Evolutionary conservation across 2,113 vertebrate genomes (phyloP).

Genomic region (Centropus unirufus): DNA sequence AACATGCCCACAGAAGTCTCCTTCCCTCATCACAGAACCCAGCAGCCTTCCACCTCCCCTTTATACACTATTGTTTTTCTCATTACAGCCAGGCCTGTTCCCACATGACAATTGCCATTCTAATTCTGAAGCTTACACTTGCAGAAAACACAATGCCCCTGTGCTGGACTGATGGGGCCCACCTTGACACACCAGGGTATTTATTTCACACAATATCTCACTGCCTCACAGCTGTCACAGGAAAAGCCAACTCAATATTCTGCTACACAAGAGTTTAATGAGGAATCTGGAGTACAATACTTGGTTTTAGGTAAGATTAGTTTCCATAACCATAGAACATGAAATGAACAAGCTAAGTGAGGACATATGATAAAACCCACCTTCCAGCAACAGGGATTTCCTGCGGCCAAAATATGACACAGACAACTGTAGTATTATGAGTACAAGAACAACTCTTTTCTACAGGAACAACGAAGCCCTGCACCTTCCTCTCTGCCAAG

Average conservation of each 20-base stretch:
- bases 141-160: not conserved
- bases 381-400: not conserved
- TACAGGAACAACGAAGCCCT: not conserved
- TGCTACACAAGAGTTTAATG: not conserved
- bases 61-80: not conserved
- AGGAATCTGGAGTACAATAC: not conserved
- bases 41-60: not conserved
- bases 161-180: not conserved
- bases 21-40: not conserved
- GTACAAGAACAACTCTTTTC: not conserved
- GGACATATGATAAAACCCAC: not conserved
- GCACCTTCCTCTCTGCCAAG: not conserved
- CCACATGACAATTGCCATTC: not conserved
- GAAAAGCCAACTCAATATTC: not conserved
- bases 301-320: not conserved
- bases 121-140: not conserved
- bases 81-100: not conserved
- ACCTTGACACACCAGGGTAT: not conserved
- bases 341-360: not conserved
- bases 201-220: not conserved
- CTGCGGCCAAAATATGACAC: not conserved
- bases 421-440: not conserved
- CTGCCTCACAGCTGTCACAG: not conserved
- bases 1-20: not conserved
- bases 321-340: not conserved